Conservation (phyloP, 2,797 vertebrate species). For the Pogoniulus pusillus region DNA sequence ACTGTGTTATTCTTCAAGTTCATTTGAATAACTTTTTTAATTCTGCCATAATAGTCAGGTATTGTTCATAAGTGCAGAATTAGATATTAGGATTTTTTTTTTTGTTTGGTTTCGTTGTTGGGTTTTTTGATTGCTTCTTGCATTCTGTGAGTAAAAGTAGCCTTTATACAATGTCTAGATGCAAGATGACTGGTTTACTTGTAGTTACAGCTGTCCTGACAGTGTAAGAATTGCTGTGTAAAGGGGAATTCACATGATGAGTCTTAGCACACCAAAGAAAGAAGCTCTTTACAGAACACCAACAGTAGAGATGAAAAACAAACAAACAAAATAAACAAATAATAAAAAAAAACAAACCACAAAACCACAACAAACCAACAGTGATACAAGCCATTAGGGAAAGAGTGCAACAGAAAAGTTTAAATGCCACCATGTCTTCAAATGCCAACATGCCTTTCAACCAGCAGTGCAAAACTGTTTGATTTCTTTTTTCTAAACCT, state of each 20-base stretch:
- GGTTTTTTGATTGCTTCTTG: neutral
- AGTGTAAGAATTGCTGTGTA: neutral
- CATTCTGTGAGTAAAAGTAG: neutral
- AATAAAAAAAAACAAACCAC: too few relatives aligned
- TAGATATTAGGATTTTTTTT: neutral
- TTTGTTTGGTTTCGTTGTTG: neutral
- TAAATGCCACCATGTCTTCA: neutral
- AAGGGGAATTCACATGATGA: too few relatives aligned
- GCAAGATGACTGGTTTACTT: neutral
- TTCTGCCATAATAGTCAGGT: neutral
- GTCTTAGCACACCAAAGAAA: too few relatives aligned
- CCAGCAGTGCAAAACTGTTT: neutral
- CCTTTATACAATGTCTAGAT: neutral
- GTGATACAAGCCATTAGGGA: neutral
- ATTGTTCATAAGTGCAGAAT: neutral
- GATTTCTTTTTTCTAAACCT: neutral
- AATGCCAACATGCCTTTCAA: neutral
- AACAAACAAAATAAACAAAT: too few relatives aligned
- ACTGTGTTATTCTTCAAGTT: neutral
- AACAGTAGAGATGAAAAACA: neutral
- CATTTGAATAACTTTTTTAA: neutral
- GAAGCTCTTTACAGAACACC: neutral
- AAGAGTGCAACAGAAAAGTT: neutral
- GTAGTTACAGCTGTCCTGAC: accelerated
- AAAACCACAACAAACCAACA: neutral